Evolutionary conservation across 2,113 vertebrate species (phyloP).

Genomic region (Nansenia antarctica): DNA sequence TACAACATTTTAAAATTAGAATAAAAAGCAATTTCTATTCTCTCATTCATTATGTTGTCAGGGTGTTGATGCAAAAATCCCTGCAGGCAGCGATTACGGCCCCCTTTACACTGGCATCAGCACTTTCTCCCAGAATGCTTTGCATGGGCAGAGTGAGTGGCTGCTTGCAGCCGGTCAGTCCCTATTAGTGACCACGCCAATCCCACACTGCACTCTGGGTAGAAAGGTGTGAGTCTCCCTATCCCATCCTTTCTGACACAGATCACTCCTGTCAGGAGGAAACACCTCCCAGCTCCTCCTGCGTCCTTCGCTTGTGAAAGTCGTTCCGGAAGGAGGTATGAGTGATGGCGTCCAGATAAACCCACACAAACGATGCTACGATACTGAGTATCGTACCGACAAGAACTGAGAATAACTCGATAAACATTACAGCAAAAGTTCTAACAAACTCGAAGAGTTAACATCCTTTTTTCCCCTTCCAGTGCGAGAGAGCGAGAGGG

Average conservation of each 20-base stretch:
- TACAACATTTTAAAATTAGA: too few species aligned
- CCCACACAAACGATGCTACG: too few species aligned
- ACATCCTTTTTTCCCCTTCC: too few species aligned
- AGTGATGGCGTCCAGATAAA: too few species aligned
- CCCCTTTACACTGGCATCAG: not conserved
- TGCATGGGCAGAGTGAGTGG: not conserved
- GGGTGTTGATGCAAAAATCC: not conserved
- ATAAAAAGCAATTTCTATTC: too few species aligned
- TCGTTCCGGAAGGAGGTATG: too few species aligned
- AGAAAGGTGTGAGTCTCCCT: conserved; percentile 28
- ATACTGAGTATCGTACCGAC: too few species aligned
- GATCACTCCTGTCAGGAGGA: conserved; percentile 32
- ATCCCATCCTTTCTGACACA: conserved; percentile 31
- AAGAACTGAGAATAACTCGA: too few species aligned
- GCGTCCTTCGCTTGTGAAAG: not conserved
- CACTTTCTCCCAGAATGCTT: conserved; percentile 7
- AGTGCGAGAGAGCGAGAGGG: not conserved
- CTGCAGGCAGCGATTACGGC: not conserved
- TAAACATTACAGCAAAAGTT: too few species aligned
- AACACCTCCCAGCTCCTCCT: conserved; percentile 18
- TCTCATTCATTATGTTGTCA: too few species aligned
- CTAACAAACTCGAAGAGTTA: too few species aligned
- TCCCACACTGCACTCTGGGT: conserved; percentile 21
- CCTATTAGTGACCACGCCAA: conserved; percentile 37
- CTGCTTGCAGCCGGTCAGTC: conserved; percentile 33